A percentile compares a stretch with the other conserved stretches of the same genome.
Evolutionary conservation across 1,140 invertebrate genomes (phyloP).

Genomic region (Lanistes nyassanus): DNA sequence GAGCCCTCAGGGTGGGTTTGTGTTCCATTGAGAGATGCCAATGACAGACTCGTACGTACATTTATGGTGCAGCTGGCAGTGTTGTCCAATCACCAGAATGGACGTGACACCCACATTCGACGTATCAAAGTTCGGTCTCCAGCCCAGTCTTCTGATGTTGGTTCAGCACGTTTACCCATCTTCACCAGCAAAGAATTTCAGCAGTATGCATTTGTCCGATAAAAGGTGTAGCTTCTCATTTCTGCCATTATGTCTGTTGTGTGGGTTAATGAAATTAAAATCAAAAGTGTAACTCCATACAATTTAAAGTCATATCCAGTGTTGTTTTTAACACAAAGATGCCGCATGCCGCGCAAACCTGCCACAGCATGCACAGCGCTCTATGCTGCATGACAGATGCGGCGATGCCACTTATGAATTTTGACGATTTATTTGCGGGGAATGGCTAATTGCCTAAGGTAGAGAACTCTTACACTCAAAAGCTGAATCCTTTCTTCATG

Average conservation of each 20-base stretch:
- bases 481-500: no score
- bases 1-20: slow-evolving; percentile 97
- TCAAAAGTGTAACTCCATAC: no score
- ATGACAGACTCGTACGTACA: slow-evolving; percentile 87
- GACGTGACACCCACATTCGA: slow-evolving; percentile 96
- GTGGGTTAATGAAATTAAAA: no score
- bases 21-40: slow-evolving; percentile 85
- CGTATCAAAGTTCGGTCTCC: slow-evolving; percentile 97
- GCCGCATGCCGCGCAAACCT: no score
- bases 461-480: no score
- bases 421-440: no score
- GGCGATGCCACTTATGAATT: no score
- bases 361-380: no score
- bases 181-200: slow-evolving; percentile 26
- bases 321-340: no score
- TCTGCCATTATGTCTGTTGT: not conserved
- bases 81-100: slow-evolving; percentile 98
- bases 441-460: no score
- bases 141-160: slow-evolving; percentile 73
- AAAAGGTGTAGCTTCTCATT: not conserved
- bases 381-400: no score
- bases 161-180: slow-evolving; percentile 16
- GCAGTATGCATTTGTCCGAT: slow-evolving; percentile 21
- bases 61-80: slow-evolving; percentile 88
- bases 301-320: no score